These are phyloP conservation scores for Drosophila leontia DNA, from an alignment of 1,140 invertebrate species.

Conservation along the genomic window DNA sequence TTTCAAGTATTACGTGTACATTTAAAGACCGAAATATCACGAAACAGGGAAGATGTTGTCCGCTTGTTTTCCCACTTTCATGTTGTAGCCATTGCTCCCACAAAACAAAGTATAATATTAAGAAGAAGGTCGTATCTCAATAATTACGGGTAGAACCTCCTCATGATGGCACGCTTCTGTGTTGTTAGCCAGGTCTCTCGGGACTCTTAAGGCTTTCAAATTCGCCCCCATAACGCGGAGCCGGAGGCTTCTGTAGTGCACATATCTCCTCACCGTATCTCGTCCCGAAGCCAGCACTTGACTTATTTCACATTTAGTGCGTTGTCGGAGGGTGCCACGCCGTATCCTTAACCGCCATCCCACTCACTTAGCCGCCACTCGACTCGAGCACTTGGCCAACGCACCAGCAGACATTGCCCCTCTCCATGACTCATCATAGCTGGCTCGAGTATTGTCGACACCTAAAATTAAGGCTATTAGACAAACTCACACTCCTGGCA, in stretches of 20 bases:
- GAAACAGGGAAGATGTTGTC: not conserved
- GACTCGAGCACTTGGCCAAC: slow-evolving; percentile 45
- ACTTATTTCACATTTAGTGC: slow-evolving; percentile 55
- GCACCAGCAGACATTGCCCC: slow-evolving; percentile 12
- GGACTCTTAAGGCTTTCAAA: not conserved
- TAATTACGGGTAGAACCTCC: slow-evolving; percentile 11
- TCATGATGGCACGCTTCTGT: slow-evolving; percentile 23
- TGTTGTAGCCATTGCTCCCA: not conserved
- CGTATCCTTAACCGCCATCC: slow-evolving; percentile 6
- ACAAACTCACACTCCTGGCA: slow-evolving; percentile 21
- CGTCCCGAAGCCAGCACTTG: slow-evolving; percentile 36
- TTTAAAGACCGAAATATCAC: not conserved
- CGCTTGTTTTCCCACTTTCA: not conserved
- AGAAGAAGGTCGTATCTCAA: slow-evolving; percentile 9
- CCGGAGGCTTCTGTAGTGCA: not conserved
- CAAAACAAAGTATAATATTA: not conserved
- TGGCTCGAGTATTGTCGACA: slow-evolving; percentile 66
- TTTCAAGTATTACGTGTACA: not conserved
- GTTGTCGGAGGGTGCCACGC: not conserved
- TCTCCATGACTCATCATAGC: slow-evolving; percentile 42
- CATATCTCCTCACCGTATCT: slow-evolving; percentile 8
- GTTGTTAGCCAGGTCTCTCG: not conserved
- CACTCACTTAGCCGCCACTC: slow-evolving; percentile 22
- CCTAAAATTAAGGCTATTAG: slow-evolving; percentile 72
- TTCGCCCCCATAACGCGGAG: not conserved